Percentiles rank a stretch among this genome's conserved stretches.
These are phyloP conservation scores for Phrynosoma platyrhinos DNA, from an alignment of 2,113 vertebrate genomes.

Conservation along the genomic window DNA sequence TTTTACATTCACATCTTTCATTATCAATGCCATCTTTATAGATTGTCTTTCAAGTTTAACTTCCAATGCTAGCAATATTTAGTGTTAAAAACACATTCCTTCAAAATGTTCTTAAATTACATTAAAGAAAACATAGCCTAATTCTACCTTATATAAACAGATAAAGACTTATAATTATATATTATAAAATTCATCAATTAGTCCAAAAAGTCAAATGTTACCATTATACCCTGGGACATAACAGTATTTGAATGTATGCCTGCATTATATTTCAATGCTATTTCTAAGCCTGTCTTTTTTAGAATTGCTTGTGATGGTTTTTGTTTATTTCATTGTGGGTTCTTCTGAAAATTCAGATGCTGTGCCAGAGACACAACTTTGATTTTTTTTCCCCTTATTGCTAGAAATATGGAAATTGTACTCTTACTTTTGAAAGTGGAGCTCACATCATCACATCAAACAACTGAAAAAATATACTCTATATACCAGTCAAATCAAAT, in stretches of 20 bases:
- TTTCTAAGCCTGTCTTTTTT: not conserved
- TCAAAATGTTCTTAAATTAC: too few relatives aligned
- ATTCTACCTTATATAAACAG: too few relatives aligned
- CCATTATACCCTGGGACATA: too few relatives aligned
- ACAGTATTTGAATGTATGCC: not conserved
- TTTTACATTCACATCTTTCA: not conserved
- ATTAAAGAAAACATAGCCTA: too few relatives aligned
- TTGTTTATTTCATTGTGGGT: not conserved
- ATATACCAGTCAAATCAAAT: not conserved
- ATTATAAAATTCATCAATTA: too few relatives aligned
- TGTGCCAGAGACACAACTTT: not conserved
- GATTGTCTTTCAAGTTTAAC: too few relatives aligned
- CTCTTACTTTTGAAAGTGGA: not conserved
- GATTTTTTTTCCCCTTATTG: not conserved
- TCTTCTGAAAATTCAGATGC: not conserved
- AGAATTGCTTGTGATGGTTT: not conserved
- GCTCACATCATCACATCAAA: not conserved
- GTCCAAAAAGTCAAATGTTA: too few relatives aligned
- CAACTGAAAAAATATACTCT: not conserved
- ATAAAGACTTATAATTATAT: too few relatives aligned
- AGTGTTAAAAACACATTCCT: not conserved
- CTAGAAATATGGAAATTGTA: not conserved
- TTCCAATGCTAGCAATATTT: too few relatives aligned
- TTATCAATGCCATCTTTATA: too few relatives aligned
- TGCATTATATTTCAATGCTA: constrained; percentile 21